Conservation (phyloP, 2,113 vertebrate species). For the Empidonax alnorum region DNA sequence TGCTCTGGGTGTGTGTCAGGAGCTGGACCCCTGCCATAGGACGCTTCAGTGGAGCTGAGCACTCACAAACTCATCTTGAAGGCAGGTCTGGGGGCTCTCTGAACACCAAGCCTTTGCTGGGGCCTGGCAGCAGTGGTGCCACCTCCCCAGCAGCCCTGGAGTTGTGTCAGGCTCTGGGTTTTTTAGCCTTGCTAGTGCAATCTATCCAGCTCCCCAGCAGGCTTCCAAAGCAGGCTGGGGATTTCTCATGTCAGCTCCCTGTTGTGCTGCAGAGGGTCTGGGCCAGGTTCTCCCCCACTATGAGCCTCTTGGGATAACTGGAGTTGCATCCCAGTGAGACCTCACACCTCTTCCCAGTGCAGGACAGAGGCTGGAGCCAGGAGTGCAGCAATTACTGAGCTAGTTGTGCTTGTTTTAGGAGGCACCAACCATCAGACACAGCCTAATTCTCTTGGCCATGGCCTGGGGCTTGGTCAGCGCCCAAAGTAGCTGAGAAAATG, state of each 20-base stretch:
- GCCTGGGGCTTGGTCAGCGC: background rate
- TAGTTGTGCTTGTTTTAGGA: background rate
- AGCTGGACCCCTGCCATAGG: background rate
- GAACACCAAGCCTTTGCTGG: background rate
- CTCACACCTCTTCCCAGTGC: background rate
- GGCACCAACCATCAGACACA: background rate
- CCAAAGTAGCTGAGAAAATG: background rate
- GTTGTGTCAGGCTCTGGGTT: background rate
- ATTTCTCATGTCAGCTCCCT: accelerated
- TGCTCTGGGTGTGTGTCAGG: accelerated
- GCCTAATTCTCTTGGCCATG: background rate
- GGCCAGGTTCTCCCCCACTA: background rate
- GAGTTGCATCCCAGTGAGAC: background rate
- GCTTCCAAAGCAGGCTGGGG: background rate
- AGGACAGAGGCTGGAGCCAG: background rate
- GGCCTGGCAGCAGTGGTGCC: background rate
- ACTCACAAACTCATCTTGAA: background rate
- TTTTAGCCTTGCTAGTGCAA: background rate
- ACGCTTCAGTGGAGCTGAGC: background rate
- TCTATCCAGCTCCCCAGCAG: background rate
- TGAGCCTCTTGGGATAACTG: background rate
- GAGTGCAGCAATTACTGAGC: background rate
- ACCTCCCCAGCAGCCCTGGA: background rate
- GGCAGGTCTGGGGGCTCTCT: background rate
- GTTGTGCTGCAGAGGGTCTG: background rate